Base-by-base conservation (phyloP, 2,888 invertebrate genomes). In the Amblyjoppa fuscipennis region DNA sequence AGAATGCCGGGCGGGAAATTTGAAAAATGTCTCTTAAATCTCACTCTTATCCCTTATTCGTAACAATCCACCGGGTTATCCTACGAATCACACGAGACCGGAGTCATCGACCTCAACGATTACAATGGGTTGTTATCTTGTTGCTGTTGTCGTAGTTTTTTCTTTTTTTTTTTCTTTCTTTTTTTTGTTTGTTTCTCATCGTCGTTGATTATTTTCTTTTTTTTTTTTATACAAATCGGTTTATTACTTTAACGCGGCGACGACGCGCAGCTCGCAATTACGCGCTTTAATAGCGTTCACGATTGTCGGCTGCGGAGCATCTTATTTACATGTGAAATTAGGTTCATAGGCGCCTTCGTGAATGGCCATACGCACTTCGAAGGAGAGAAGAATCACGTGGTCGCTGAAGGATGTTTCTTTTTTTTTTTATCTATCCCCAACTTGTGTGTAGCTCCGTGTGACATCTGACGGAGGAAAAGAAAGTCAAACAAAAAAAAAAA, bases 261-360 rank as follows among this genome's bases (percentile, higher is more conserved):
- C 77, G 68, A 77, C 68, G 68, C 77, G 38, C 56, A 69, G 56
- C 68, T 28, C 49, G 59, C 73, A 84, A 83, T 78, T 66, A 68
- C 49, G 80, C 79, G 64, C 16, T 16, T 31, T 1, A 28, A 61
- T 28, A 64, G 64, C 64, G 64, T 64, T 64, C 31, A 59, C 59
- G 59, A 59, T 59, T 59, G 59, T 59, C 59, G 28, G 20, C 25
- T 74, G 81, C 76, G 59, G 79, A 73, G 81, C 81, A 73, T 85
- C 69, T 85, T 86, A 87, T 87, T 81, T 87, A 87, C 87, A 87
- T 71, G 83, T 83, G 83, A 85, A 79, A 59, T 85, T 81, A 83
- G 74, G 61, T 71, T 77, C 80, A 85, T 75, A 78, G 78, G 80
- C 73, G 83, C 75, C 75, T 76, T 76, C 61, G 53, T 69, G 28